Evolutionary conservation across 2,797 vertebrate species (phyloP), one percentile per base, ranked within the genome.

Genomic region (Eulemur mongoz): DNA sequence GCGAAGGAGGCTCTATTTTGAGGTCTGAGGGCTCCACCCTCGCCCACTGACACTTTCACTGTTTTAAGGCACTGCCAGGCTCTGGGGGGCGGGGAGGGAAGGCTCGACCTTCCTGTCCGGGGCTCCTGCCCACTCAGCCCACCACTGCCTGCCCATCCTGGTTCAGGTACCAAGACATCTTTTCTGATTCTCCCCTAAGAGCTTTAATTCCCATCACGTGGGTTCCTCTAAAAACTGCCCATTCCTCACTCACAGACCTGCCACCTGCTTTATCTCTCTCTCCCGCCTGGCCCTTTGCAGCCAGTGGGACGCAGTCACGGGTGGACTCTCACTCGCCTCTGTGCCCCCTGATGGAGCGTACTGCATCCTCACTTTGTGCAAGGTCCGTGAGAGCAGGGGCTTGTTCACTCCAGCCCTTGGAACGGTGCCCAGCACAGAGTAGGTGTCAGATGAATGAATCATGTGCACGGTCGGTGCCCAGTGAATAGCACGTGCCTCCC

Each of bases 11-110:
- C 70, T 92, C 97, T 93, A 90, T 95, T 97, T 96, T 45, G 59
- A 90, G 59, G 84, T 73, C 92, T 96, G 94, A 0, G 67, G 90
- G 90, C 75, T 85, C 90, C 0, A 32, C 93, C 81, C 91, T 52
- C 14, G 5, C 67, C 82, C 86, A 54, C 67, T 2, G 30, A 70
- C 88, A 95, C 96, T 96, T 54, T 95, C 89, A 87, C 93, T 96
- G 45, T 59, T 81, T 30, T 75, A 45, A 87, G 78, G 78, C 35
- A 0, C 63, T 22, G 63, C 80, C 94, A 93, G 93, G 40, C 70
- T 52, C 15, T 35, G 82, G 35, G 20, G 27, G 48, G 50, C 1
- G 18, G 54, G 54, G 20, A 13, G 3, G 22, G 0, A 5, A 50
- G 69, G 43, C n/a, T 20, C 14, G 80, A 32, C 30, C 9, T 22